A percentile compares a stretch with the other conserved stretches of the same genome.
Conservation (phyloP, 2,113 vertebrate species). For the Pavo muticus region DNA sequence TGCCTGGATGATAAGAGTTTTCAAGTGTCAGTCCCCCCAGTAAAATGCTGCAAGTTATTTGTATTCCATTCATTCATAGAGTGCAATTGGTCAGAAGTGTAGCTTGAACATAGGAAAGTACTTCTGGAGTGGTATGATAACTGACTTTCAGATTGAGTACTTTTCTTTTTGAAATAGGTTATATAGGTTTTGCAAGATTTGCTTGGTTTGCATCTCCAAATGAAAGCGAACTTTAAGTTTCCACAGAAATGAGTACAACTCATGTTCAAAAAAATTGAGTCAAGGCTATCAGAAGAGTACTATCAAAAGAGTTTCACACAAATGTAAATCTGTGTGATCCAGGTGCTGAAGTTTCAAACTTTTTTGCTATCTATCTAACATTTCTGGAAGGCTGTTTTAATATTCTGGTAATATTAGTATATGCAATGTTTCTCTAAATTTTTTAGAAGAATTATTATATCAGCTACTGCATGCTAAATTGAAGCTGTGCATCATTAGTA, state of each 20-base stretch:
- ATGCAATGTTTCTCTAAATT: not conserved
- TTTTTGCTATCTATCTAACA: not conserved
- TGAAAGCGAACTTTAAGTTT: conserved; percentile 35
- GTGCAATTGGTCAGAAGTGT: not conserved
- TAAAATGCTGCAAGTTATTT: not conserved
- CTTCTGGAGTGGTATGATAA: conserved; percentile 16
- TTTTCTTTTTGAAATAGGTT: conserved; percentile 17
- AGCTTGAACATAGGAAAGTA: not conserved
- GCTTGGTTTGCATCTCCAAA: not conserved
- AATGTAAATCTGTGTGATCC: not conserved
- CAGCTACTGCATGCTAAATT: not conserved
- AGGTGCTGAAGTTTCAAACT: not conserved
- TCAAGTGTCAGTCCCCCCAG: not conserved
- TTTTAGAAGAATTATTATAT: not conserved
- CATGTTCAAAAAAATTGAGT: conserved; percentile 19
- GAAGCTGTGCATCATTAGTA: not conserved
- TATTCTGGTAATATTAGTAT: not conserved
- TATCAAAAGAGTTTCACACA: not conserved
- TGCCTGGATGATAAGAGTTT: not conserved
- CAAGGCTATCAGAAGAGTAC: not conserved
- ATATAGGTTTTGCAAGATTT: not conserved
- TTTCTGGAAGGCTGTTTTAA: not conserved
- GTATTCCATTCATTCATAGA: not conserved
- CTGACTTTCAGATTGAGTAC: not conserved
- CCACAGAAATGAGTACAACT: conserved; percentile 23